Evolutionary conservation across 1,140 invertebrate genomes (phyloP).

Genomic region (Magallana ariakensis): DNA sequence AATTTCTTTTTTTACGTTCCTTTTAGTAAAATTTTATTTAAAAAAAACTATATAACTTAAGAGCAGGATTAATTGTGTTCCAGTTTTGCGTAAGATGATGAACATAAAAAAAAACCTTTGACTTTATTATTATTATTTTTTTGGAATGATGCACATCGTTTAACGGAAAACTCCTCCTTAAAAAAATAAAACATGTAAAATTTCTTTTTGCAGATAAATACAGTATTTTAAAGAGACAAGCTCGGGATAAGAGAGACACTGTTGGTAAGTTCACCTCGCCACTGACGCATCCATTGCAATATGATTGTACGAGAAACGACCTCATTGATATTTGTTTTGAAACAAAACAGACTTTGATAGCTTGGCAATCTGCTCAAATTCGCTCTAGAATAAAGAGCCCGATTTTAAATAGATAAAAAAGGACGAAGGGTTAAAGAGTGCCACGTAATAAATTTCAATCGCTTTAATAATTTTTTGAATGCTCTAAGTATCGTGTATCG

Average conservation of each 20-base stretch:
- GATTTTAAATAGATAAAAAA: slow-evolving; percentile 7
- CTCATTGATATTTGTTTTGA: not conserved
- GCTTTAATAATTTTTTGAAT: not conserved
- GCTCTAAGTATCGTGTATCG: not conserved
- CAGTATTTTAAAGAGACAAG: slow-evolving; percentile 4
- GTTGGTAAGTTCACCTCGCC: not conserved
- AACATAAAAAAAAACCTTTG: no score
- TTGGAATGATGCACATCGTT: no score
- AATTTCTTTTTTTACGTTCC: no score
- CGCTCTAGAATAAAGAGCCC: not conserved
- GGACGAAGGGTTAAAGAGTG: not conserved
- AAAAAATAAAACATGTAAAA: no score
- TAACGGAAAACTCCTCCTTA: no score
- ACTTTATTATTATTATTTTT: no score
- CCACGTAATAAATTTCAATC: not conserved
- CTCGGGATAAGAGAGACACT: not conserved
- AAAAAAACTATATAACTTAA: no score
- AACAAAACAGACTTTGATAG: slow-evolving; percentile 11
- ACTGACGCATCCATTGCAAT: not conserved
- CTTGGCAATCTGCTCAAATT: not conserved
- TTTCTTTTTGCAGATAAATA: slow-evolving; percentile 11
- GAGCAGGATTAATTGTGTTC: no score
- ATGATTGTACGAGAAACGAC: not conserved
- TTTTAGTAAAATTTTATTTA: no score
- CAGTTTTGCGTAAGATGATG: no score